Percentiles rank a stretch among this genome's conserved stretches.
Evolutionary conservation across 2,797 vertebrate species (phyloP).

Genomic region (Lithobates pipiens): DNA sequence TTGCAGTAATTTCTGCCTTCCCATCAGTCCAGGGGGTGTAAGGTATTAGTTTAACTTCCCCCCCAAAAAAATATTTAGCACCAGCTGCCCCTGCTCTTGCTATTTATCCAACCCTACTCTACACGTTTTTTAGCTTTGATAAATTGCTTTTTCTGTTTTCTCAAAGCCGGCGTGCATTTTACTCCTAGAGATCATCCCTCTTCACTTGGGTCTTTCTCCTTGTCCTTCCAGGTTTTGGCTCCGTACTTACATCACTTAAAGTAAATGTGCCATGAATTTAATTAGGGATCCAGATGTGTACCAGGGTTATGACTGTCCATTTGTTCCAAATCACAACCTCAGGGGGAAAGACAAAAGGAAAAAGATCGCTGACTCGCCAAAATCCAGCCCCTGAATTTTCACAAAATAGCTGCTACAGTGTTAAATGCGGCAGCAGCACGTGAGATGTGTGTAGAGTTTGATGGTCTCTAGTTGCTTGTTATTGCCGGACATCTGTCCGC

Average conservation of each 20-base stretch:
- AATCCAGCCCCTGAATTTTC: not conserved
- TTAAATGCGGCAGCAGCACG: not conserved
- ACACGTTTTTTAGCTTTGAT: too few species aligned
- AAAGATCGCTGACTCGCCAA: constrained; percentile 27
- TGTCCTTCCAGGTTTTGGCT: constrained; percentile 30
- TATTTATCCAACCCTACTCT: too few species aligned
- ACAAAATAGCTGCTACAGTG: constrained; percentile 15
- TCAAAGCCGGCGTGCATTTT: not conserved
- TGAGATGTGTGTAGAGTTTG: constrained; percentile 1
- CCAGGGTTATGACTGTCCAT: constrained; percentile 64
- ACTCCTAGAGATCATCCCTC: not conserved
- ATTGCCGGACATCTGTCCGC: constrained; percentile 38
- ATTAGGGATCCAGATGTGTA: constrained; percentile 73
- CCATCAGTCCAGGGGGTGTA: too few species aligned
- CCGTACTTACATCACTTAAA: constrained; percentile 44
- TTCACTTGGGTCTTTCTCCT: constrained; percentile 21
- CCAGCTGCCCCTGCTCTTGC: too few species aligned
- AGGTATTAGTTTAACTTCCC: too few species aligned
- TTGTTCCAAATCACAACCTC: constrained; percentile 64
- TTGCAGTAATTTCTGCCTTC: too few species aligned
- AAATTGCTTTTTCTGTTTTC: too few species aligned
- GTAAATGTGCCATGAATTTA: constrained; percentile 66
- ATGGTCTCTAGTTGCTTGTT: constrained; percentile 29
- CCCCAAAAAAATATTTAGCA: too few species aligned
- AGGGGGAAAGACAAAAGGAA: constrained; percentile 61